A percentile compares a stretch with the other conserved stretches of the same genome.
phyloP scores from a whole-genome alignment of 2,113 vertebrate species.

The Colinus virginianus region DNA sequence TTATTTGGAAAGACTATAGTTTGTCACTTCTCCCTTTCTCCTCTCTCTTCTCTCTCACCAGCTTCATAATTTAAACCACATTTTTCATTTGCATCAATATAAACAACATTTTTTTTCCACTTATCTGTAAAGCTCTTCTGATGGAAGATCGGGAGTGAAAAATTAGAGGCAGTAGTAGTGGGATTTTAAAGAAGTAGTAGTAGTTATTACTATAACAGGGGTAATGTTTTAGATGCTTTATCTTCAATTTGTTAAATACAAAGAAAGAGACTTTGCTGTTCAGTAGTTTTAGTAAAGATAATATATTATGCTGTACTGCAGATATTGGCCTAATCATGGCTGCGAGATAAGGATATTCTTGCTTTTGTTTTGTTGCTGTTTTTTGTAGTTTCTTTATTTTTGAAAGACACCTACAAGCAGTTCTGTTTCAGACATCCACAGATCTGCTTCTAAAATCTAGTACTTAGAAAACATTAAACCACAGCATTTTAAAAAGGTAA shows the following conservation, averaged over 20 bases:
- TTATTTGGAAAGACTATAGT: neutral
- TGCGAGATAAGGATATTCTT: neutral
- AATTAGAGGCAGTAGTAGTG: neutral
- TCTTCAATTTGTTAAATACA: neutral
- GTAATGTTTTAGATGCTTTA: neutral
- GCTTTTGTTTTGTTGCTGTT: neutral
- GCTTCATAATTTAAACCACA: neutral
- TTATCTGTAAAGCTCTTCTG: neutral
- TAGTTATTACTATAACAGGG: rapidly evolving
- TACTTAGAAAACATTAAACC: neutral
- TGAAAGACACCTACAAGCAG: neutral
- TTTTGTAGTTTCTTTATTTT: neutral
- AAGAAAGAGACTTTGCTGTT: neutral
- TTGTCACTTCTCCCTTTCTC: neutral
- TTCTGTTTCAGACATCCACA: neutral
- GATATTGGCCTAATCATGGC: neutral
- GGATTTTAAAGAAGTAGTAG: neutral
- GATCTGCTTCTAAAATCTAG: neutral
- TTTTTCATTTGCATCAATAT: neutral
- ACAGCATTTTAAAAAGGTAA: neutral
- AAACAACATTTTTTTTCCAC: neutral
- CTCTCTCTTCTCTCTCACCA: neutral
- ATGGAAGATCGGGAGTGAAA: neutral
- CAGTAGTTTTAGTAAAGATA: neutral
- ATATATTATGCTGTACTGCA: neutral